Base-by-base conservation (phyloP, 1,140 invertebrate genomes). In the Lepidotrigona ventralis region DNA sequence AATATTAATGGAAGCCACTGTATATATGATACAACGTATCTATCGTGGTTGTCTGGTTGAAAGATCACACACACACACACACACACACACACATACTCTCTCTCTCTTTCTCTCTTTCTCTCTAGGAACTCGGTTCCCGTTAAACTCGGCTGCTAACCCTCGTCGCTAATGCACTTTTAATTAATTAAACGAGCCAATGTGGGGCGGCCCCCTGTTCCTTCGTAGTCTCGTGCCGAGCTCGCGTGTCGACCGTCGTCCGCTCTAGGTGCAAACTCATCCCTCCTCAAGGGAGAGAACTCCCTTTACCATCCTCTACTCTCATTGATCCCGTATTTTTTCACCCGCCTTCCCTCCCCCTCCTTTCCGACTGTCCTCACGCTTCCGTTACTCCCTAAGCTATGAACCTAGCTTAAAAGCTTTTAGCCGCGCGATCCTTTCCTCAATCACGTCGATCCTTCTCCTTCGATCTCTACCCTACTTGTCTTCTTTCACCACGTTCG, bases 151-250 rank as follows among this genome's bases (percentile, higher is more conserved):
- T 60, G 74, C 84, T 84, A 86, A 76, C 58, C 56, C 73, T 87
- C 79, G 84, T 79, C 88, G 92, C 92, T 93, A 94, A 94, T 94
- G 93, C 93, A 94, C 92, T 94, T 94, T 94, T 94, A 94, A 94
- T 94, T 94, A 94, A 94, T 94, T 94, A 94, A 94, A 94, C 93
- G 93, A 92, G 89, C 90, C 91, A 90, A 93, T 93, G 33, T 33
- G 90, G 90, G 85, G 80, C 85, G 72, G 79, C 80, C 85, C 85
- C 85, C 85, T 86, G 46, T 86, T 79, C 79, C 88, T 68, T 53
- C 60, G 54, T 60, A 63, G 83, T 83, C 85, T 89, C 85, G 79
- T 81, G 87, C 73, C 88, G 90, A 93, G 92, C 92, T 94, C 93
- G 93, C 93, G 93, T 94, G 94, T 91, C 83, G 89, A 91, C 92